A percentile compares a stretch with the other conserved stretches of the same genome.
These are phyloP conservation scores for Tribolium madens DNA, from an alignment of 1,140 invertebrate species.

Conservation along the genomic window DNA sequence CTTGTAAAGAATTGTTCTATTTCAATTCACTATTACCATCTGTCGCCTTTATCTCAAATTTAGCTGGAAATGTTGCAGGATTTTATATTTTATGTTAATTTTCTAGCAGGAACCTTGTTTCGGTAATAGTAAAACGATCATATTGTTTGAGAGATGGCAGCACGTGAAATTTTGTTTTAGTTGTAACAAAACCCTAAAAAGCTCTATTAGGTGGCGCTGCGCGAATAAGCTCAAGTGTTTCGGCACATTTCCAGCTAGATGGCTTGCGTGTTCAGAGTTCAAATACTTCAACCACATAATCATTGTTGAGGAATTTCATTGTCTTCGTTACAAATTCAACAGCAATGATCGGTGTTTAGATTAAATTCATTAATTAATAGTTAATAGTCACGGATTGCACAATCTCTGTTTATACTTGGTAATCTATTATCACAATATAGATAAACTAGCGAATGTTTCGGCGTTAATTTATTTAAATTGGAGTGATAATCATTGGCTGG, in stretches of 20 bases:
- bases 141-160: too few relatives aligned
- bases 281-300: background rate
- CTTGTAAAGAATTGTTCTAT: too few relatives aligned
- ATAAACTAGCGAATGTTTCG: background rate
- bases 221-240: background rate
- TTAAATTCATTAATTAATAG: conserved; percentile 36
- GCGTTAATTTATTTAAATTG: conserved; percentile 12
- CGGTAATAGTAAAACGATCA: too few relatives aligned
- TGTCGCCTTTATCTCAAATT: too few relatives aligned
- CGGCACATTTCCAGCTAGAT: background rate
- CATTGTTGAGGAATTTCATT: conserved; percentile 21
- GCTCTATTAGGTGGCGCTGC: too few relatives aligned
- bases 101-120: too few relatives aligned
- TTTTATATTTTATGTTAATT: too few relatives aligned
- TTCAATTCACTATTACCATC: too few relatives aligned
- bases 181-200: too few relatives aligned
- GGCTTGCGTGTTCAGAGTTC: background rate
- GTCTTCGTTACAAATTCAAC: background rate
- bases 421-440: conserved; percentile 1
- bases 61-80: too few relatives aligned
- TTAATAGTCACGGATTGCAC: conserved; percentile 11
- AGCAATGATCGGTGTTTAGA: conserved; percentile 31
- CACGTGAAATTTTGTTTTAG: too few relatives aligned
- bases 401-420: conserved; percentile 14
- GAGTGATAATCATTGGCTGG: background rate